Percentiles rank a stretch among this genome's conserved stretches.
Evolutionary conservation across 2,888 invertebrate species (phyloP).

Genomic region (Drosophila niveifrons): DNA sequence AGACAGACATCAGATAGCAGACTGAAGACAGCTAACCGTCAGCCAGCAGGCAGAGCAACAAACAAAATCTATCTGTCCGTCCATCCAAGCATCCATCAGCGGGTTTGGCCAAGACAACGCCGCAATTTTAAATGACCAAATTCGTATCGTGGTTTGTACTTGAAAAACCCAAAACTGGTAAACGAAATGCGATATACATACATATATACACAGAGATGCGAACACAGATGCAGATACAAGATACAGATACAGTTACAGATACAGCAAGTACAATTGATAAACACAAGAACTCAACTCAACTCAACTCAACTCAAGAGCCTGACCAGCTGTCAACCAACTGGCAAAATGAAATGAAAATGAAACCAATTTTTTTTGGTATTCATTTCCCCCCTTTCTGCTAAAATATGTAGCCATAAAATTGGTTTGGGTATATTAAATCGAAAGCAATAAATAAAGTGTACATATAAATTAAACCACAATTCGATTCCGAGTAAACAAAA

Average conservation of each 20-base stretch:
- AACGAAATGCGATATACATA: conserved; percentile 65
- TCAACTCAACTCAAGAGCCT: conserved; percentile 42
- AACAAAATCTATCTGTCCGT: conserved; percentile 22
- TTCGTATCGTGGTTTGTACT: conserved; percentile 79
- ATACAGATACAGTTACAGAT: conserved; percentile 6
- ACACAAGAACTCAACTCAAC: conserved; percentile 46
- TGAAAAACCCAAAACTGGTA: conserved; percentile 75
- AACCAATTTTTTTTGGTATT: conserved; percentile 58
- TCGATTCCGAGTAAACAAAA: conserved; percentile 3
- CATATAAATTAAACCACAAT: conserved; percentile 60
- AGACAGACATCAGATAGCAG: conserved; percentile 6
- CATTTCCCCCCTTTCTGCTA: conserved; percentile 51
- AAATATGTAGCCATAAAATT: conserved; percentile 79
- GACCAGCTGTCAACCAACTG: conserved; percentile 61
- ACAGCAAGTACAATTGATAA: conserved; percentile 27
- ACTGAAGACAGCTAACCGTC: neutral
- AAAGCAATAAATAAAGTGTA: conserved; percentile 57
- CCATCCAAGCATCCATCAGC: conserved; percentile 54
- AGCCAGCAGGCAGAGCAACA: conserved; percentile 46
- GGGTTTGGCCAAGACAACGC: conserved; percentile 59
- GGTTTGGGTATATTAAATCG: conserved; percentile 55
- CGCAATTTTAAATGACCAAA: conserved; percentile 81
- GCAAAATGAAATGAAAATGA: conserved; percentile 69
- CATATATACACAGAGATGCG: conserved; percentile 25
- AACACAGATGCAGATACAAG: conserved; percentile 1